A percentile compares a stretch with the other conserved stretches of the same genome.
These are phyloP conservation scores for Sepiola atlantica DNA, from an alignment of 2,888 invertebrate species.

Conservation along the genomic window DNA sequence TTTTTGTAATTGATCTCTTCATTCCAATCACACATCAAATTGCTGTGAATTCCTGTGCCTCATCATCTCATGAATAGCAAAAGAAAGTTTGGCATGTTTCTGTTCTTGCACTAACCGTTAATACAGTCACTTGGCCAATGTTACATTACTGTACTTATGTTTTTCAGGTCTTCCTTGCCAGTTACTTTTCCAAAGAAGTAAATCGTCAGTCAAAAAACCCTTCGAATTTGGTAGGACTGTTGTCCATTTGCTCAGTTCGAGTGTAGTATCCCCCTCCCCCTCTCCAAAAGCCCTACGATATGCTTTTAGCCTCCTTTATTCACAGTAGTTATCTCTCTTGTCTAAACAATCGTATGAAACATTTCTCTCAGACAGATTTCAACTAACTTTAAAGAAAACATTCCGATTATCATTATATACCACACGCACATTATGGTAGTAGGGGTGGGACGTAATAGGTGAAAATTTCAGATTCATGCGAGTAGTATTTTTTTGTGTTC, in stretches of 20 bases:
- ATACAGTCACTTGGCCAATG: background rate
- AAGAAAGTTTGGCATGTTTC: background rate
- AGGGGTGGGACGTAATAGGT: background rate
- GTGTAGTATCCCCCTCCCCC: background rate
- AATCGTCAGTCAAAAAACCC: slow-evolving; percentile 39
- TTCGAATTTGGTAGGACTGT: slow-evolving; percentile 36
- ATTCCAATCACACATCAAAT: background rate
- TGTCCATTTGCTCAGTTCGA: background rate
- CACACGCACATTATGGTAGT: background rate
- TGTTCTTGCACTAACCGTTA: background rate
- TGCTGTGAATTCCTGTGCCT: background rate
- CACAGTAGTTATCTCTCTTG: background rate
- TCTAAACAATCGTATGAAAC: background rate
- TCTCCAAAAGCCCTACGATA: background rate
- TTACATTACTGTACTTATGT: slow-evolving; percentile 34
- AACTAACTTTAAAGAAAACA: background rate
- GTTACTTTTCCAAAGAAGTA: slow-evolving; percentile 44
- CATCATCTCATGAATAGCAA: background rate
- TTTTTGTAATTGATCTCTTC: background rate
- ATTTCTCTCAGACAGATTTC: background rate
- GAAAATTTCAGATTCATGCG: no score
- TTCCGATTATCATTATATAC: background rate
- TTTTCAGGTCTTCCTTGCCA: slow-evolving; percentile 44
- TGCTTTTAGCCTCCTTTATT: background rate
- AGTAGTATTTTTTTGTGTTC: no score